Percentiles rank a stretch among this genome's conserved stretches.
Conservation (phyloP, 2,113 vertebrate species). For the Scophthalmus maximus region DNA sequence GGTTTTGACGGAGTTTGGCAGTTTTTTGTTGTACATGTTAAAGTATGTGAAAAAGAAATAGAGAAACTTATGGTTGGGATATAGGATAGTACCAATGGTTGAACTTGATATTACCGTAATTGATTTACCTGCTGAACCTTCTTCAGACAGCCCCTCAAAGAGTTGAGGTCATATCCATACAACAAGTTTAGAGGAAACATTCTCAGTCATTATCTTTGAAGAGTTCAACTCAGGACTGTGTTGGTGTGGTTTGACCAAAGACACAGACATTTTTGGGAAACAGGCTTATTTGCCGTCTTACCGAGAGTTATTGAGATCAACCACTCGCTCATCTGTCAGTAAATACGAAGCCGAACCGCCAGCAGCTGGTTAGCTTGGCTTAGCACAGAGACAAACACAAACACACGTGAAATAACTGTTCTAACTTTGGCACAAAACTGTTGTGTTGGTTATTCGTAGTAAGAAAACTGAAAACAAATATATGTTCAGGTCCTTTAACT, state of each 20-base stretch:
- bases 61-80: neutral
- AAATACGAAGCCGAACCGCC: neutral
- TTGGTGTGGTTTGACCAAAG: neutral
- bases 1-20: neutral
- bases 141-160: no score
- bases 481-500: constrained; percentile 4
- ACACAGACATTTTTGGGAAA: neutral
- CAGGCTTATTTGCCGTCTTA: neutral
- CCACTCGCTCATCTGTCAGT: neutral
- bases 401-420: neutral
- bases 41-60: neutral
- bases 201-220: constrained; percentile 1
- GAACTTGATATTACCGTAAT: no score
- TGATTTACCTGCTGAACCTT: no score
- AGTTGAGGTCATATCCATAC: neutral
- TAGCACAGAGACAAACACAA: neutral
- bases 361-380: neutral
- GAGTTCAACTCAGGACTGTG: neutral
- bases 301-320: neutral
- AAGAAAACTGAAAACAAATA: neutral
- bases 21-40: neutral
- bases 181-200: neutral
- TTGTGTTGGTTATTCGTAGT: no score
- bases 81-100: no score
- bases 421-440: no score